phyloP scores from a whole-genome alignment of 2,797 vertebrate genomes.

The Dromococcyx pavoninus region DNA sequence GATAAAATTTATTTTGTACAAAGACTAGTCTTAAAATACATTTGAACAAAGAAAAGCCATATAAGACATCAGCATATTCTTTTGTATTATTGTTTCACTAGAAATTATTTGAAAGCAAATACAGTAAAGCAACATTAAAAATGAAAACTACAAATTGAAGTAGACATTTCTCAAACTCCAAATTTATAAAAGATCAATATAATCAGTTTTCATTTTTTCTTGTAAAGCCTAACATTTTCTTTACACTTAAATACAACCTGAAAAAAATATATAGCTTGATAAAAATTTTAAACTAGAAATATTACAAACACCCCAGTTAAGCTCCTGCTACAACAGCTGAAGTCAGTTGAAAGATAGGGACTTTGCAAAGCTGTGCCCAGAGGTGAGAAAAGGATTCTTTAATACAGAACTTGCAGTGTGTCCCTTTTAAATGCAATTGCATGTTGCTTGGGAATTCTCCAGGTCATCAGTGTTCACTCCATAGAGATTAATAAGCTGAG shows the following conservation, averaged over 20 bases:
- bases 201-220: not conserved
- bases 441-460: slow-evolving; percentile 79
- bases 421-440: slow-evolving; percentile 85
- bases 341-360: not conserved
- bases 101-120: not conserved
- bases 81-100: not conserved
- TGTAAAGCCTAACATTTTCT: not conserved
- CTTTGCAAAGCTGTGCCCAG: not conserved
- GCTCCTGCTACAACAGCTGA: not conserved
- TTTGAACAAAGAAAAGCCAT: not conserved
- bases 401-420: not conserved
- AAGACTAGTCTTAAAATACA: not conserved
- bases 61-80: not conserved
- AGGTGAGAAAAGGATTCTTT: not conserved
- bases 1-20: not conserved
- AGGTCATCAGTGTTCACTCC: slow-evolving; percentile 83
- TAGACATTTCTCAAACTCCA: not conserved
- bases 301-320: not conserved
- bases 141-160: not conserved
- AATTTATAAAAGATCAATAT: not conserved
- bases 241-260: not conserved
- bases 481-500: slow-evolving; percentile 87
- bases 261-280: not conserved
- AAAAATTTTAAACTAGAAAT: not conserved
- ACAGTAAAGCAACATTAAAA: not conserved